phyloP scores from a whole-genome alignment of 92 coral and sea anemone genomes.

The Scolanthus callimorphus region DNA sequence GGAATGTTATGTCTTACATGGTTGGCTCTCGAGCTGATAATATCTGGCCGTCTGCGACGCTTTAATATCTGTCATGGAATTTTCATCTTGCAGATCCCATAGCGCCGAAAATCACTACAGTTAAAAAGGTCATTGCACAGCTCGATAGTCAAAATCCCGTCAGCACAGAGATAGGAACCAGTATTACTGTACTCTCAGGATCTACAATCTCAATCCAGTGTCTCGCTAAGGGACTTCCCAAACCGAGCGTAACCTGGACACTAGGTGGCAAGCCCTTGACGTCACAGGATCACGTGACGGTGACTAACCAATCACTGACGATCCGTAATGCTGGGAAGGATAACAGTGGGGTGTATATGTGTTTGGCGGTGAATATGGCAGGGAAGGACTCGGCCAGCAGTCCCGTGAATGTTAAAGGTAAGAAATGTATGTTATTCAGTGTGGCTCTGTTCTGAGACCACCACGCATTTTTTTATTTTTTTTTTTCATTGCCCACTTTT shows the following conservation, averaged over 20 bases:
- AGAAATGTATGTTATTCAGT: neutral
- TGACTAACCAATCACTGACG: constrained; percentile 45
- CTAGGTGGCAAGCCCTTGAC: constrained; percentile 42
- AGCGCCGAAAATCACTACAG: constrained; percentile 3
- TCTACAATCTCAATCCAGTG: constrained; percentile 49
- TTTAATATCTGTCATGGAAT: too few relatives aligned
- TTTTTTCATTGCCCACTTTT: too few relatives aligned
- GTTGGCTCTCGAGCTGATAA: too few relatives aligned
- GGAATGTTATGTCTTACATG: too few relatives aligned
- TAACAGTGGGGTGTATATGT: constrained; percentile 38
- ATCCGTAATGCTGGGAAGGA: constrained; percentile 9
- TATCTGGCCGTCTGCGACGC: too few relatives aligned
- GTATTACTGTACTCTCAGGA: constrained; percentile 49
- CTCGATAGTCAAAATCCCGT: constrained; percentile 33
- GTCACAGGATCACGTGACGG: constrained; percentile 28
- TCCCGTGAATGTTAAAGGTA: constrained; percentile 23
- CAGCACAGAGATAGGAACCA: constrained; percentile 33
- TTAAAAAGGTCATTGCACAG: constrained; percentile 4
- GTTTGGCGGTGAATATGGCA: constrained; percentile 36
- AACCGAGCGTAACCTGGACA: constrained; percentile 50
- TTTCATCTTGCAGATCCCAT: constrained; percentile 25
- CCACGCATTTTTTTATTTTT: too few relatives aligned
- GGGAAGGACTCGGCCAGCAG: constrained; percentile 58
- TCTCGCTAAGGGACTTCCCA: constrained; percentile 56
- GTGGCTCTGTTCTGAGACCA: neutral